Evolutionary conservation across 2,113 vertebrate genomes (phyloP).

Genomic region (Aegithalos caudatus): DNA sequence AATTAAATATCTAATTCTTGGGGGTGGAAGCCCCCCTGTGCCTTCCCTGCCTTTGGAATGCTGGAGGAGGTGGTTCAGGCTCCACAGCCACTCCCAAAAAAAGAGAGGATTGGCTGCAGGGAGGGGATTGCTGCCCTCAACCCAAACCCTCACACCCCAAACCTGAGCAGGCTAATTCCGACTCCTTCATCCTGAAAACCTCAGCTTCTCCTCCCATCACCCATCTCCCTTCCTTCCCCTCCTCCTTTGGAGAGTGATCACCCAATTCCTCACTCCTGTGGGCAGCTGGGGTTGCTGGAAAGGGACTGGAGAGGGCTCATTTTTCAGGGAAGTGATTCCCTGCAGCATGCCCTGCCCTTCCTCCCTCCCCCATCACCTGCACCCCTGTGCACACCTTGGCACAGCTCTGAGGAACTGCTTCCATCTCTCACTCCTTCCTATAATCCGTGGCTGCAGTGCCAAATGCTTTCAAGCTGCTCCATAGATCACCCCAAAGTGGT

Average conservation of each 20-base stretch:
- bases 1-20: neutral
- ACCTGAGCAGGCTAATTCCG: neutral
- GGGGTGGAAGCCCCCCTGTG: neutral
- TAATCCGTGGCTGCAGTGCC: slow-evolving; percentile 55
- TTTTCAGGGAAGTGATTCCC: slow-evolving; percentile 9
- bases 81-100: neutral
- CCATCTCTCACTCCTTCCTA: slow-evolving; percentile 53
- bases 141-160: neutral
- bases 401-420: slow-evolving; percentile 62
- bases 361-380: neutral
- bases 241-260: neutral
- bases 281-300: slow-evolving; percentile 37
- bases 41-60: neutral
- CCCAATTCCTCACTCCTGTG: neutral
- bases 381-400: neutral
- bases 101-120: neutral
- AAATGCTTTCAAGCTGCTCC: slow-evolving; percentile 65
- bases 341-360: slow-evolving; percentile 20
- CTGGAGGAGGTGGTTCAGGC: neutral
- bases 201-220: neutral
- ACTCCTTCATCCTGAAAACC: neutral
- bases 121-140: neutral
- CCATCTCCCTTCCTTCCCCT: neutral
- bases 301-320: slow-evolving; percentile 14
- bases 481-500: slow-evolving; percentile 72